phyloP scores from a whole-genome alignment of 92 coral and sea anemone species.

The Zoanthus gigantus region DNA sequence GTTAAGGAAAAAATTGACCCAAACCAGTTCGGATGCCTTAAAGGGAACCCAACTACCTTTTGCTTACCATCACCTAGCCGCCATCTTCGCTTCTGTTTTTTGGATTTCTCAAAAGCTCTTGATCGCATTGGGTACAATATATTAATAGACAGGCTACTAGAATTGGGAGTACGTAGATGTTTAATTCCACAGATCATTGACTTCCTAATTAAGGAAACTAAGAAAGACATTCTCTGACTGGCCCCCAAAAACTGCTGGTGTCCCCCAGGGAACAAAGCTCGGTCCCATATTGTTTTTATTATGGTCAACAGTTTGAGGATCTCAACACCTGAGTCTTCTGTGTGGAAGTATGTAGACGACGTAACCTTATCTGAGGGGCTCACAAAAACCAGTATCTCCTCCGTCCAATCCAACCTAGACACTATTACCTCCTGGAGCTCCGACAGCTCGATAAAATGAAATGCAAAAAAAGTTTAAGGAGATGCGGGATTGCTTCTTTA shows the following conservation, averaged over 20 bases:
- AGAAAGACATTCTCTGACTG: conserved; percentile 38
- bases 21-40: no score
- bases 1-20: conserved; percentile 46
- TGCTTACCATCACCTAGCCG: background rate
- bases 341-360: conserved; percentile 55
- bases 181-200: conserved; percentile 46
- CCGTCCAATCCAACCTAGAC: conserved; percentile 32
- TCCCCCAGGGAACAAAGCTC: conserved; percentile 48
- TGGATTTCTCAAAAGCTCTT: conserved; percentile 48
- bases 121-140: conserved; percentile 51
- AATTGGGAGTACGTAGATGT: conserved; percentile 20
- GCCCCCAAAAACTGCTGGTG: conserved; percentile 49
- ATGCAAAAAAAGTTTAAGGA: conserved; percentile 63
- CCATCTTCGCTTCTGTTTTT: conserved; percentile 48
- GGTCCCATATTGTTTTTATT: conserved; percentile 3
- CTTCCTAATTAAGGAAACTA: conserved; percentile 40
- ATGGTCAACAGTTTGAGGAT: conserved; percentile 51
- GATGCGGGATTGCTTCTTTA: conserved; percentile 52
- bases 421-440: conserved; percentile 37
- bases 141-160: background rate
- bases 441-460: conserved; percentile 53
- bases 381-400: background rate
- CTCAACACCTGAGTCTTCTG: background rate
- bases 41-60: no score
- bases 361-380: conserved; percentile 16